Evolutionary conservation across 2,113 vertebrate species (phyloP), one percentile per base, ranked within the genome.

Genomic region (Murina feae): DNA sequence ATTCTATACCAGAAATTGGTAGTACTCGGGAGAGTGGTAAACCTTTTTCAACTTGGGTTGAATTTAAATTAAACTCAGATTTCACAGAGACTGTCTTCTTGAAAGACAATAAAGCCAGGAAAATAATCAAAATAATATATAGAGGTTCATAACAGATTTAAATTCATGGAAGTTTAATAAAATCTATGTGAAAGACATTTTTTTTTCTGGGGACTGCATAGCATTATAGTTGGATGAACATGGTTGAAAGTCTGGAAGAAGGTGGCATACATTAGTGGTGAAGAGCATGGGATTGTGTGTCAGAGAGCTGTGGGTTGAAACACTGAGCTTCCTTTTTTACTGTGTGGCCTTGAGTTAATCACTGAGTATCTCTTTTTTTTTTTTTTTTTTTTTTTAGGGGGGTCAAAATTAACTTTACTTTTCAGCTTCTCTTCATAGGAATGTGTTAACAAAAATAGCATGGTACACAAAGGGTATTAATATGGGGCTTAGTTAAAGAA

Each of bases 1-100:
- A 72, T 96, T 97, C 91, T 85, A 8, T 44, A 96, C 35, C 9
- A 96, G 87, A 93, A 58, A 90, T 55, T 55, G 80, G 23, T 71
- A 89, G 68, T 72, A 93, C 68, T 86, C 86, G 83, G 85, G 87
- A 96, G 66, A 69, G 9, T 60, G 79, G 58, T 80, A 96, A 84
- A 84, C 28, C 20, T 63, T 95, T 96, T 91, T 49, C 49, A 96
- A 60, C n/a, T 74, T 81, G 17, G 9, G 83, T 80, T 91, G 82
- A 94, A 93, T 90, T 80, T 63, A 35, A 96, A 96, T 95, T 53
- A 89, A 76, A 92, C 1, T 1, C 65, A 37, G n/a, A 35, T 2
- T 83, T 97, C 42, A 30, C 35, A 94, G 74, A 79, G n/a, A 23
- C 0, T 94, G 10, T 10, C 66, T 81, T 82, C 32, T 44, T 68